phyloP scores from a whole-genome alignment of 1,140 invertebrate genomes.

The Brachionus manjavacas region DNA sequence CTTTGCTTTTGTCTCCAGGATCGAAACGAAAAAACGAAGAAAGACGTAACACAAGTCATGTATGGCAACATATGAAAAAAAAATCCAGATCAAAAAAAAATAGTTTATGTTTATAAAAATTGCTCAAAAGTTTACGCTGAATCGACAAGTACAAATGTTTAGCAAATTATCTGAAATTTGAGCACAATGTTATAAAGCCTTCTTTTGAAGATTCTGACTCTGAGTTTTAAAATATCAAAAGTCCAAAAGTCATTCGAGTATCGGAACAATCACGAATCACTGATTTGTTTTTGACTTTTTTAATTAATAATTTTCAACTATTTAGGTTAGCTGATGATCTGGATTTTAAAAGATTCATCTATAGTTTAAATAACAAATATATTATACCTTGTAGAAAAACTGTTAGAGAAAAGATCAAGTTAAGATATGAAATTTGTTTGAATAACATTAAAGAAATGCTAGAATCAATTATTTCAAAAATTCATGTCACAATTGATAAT shows the following conservation, averaged over 20 bases:
- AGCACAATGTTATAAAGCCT: background rate
- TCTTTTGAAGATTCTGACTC: background rate
- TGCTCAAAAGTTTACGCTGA: background rate
- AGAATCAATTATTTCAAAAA: too few relatives aligned
- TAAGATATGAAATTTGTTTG: too few relatives aligned
- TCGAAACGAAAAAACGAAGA: too few relatives aligned
- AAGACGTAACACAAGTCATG: too few relatives aligned
- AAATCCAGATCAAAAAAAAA: background rate
- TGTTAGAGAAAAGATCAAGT: constrained; percentile 45
- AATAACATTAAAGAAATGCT: too few relatives aligned
- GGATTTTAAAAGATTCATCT: constrained; percentile 45
- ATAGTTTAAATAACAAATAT: constrained; percentile 45
- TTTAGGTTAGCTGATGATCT: constrained; percentile 46
- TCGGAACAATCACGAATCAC: background rate
- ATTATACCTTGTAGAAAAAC: constrained; percentile 43
- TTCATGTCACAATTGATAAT: too few relatives aligned
- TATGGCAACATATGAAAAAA: background rate
- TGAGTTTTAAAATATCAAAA: background rate
- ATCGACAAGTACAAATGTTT: background rate
- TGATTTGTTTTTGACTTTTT: constrained; percentile 32
- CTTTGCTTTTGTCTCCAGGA: too few relatives aligned
- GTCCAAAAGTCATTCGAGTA: background rate
- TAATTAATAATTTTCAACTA: constrained; percentile 46
- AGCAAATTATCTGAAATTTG: background rate
- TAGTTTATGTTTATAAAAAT: background rate